phyloP scores from a whole-genome alignment of 2,797 vertebrate genomes.

The Rallus crepitans region DNA sequence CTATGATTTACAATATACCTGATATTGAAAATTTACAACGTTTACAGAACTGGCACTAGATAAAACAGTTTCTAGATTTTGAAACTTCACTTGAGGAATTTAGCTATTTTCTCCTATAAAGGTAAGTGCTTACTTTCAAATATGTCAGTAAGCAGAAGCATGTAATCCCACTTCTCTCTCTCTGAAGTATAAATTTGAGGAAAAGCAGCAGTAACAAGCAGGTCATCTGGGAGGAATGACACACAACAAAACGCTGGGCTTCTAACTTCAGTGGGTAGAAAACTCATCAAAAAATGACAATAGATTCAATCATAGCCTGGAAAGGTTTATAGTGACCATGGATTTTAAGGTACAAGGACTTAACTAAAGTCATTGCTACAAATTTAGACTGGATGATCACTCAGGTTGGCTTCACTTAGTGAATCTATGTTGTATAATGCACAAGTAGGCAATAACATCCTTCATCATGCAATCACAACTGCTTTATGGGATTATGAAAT shows the following conservation, averaged over 20 bases:
- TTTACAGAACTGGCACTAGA: not conserved
- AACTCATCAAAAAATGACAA: not conserved
- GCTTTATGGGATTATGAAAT: not conserved
- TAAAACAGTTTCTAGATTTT: not conserved
- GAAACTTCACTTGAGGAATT: not conserved
- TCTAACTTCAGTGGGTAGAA: not conserved
- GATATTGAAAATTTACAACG: not conserved
- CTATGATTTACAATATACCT: not conserved
- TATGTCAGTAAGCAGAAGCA: not conserved
- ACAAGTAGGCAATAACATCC: not conserved
- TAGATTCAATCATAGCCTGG: not conserved
- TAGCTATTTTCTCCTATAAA: not conserved
- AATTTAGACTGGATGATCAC: not conserved
- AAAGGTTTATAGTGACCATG: not conserved
- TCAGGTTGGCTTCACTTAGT: not conserved
- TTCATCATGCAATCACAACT: not conserved
- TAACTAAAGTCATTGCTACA: not conserved
- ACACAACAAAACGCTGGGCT: not conserved
- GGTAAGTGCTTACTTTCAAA: not conserved
- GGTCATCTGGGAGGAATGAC: fast-evolving
- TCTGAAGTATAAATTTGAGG: not conserved
- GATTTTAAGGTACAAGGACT: not conserved
- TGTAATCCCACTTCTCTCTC: not conserved
- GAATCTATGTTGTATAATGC: not conserved
- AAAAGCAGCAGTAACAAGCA: not conserved